Evolutionary conservation across 1,140 invertebrate genomes (phyloP), one percentile per base, ranked within the genome.

Genomic region (Berghia stephanieae): DNA sequence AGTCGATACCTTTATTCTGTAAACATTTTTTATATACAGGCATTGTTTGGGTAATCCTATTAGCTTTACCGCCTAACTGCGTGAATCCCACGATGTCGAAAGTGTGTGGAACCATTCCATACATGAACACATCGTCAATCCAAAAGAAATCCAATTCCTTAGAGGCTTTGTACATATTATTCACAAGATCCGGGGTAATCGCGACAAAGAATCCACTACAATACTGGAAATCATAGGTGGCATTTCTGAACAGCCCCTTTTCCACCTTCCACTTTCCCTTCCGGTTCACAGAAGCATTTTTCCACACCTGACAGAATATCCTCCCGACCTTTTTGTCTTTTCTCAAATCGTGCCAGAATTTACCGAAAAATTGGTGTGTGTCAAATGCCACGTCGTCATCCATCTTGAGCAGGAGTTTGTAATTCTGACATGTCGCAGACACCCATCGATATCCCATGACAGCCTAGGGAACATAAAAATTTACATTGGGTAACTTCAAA

Each of bases 331-430:
- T 63, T 27, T 8, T 5, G 13, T 6, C 3, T 1, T 3, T 10
- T 18, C 5, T 31, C 2, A 34, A n/a, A 31, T 52, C 46, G 36
- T 42, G 18, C 73, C 73, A 75, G 57, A 52, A 75, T 6, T 18
- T 63, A 2, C 75, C 46, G 31, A 81, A 67, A n/a, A 86, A 31
- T 13, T 73, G 57, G 43, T 93, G 93, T 13, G 96, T 84, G 89
- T 96, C 94, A 27, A 96, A 91, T 44, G 95, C 93, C 75, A 94
- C 94, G 86, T 97, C 96, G 88, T 97, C 95, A 87, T 98, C 96
- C 86, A 95, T 93, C 92, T 97, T 98, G 16, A 97, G 91, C 18
- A 96, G 91, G 82, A 92, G 94, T 77, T 92, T 90, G 1, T 92
- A 91, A 34, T 91, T 88, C 6, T 84, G 81, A 86, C 95, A 97